A percentile compares a stretch with the other conserved stretches of the same genome.
phyloP scores from a whole-genome alignment of 1,140 invertebrate species.

The Anastrepha ludens region DNA sequence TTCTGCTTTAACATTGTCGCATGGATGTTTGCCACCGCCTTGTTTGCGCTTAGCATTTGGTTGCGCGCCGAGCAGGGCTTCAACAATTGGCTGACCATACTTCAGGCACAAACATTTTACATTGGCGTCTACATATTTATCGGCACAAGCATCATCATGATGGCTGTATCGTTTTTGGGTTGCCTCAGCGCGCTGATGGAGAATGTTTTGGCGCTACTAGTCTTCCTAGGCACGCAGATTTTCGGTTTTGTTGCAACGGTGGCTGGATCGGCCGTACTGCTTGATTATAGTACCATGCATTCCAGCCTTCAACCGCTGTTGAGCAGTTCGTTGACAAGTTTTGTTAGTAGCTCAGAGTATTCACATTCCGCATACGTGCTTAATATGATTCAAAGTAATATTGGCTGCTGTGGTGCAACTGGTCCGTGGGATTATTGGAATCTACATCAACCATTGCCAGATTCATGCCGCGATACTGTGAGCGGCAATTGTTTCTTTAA shows the following conservation, averaged over 20 bases:
- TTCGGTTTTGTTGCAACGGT: conserved; percentile 83
- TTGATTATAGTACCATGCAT: conserved; percentile 86
- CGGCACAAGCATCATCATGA: conserved; percentile 80
- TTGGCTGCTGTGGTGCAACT: conserved; percentile 90
- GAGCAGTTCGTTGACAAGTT: conserved; percentile 79
- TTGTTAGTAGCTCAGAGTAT: conserved; percentile 80
- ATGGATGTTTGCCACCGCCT: conserved; percentile 83
- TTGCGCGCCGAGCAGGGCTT: conserved; percentile 86
- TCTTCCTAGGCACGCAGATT: conserved; percentile 81
- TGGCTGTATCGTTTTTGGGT: conserved; percentile 84
- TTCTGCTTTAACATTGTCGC: conserved; percentile 83
- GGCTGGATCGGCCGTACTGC: conserved; percentile 83
- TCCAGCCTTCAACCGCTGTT: conserved; percentile 86
- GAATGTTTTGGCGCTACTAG: conserved; percentile 77
- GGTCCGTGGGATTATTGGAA: conserved; percentile 87
- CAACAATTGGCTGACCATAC: conserved; percentile 85
- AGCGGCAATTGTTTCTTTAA: conserved; percentile 92
- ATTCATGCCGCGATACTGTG: conserved; percentile 88
- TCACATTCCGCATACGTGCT: conserved; percentile 81
- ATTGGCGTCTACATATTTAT: conserved; percentile 88
- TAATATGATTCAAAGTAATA: conserved; percentile 88
- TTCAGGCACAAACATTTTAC: conserved; percentile 85
- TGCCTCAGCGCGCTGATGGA: conserved; percentile 85
- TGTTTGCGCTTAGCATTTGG: conserved; percentile 88
- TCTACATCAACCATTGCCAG: conserved; percentile 84